These are phyloP conservation scores for Scomber colias DNA, from an alignment of 2,113 vertebrate species.

Conservation along the genomic window DNA sequence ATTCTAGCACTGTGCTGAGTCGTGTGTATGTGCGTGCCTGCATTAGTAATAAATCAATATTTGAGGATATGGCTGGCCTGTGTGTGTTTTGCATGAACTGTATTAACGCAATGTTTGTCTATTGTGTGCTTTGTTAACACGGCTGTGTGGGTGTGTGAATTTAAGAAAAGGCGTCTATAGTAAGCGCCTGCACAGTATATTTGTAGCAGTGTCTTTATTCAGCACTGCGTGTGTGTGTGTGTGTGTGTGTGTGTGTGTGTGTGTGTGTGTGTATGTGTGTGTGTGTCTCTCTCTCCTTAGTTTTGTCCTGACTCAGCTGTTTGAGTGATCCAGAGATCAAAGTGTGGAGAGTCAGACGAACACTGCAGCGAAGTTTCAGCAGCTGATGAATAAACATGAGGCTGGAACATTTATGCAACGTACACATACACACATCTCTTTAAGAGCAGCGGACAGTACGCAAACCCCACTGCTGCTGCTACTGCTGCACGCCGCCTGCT, in stretches of 20 bases:
- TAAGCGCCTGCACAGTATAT: not conserved
- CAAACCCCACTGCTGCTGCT: conserved; percentile 33
- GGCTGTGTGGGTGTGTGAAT: not conserved
- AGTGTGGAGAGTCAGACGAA: conserved; percentile 59
- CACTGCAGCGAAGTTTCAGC: conserved; percentile 64
- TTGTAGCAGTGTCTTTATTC: conserved; percentile 17
- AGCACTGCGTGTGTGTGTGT: conserved; percentile 42
- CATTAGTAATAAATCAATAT: not conserved
- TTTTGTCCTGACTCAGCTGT: conserved; percentile 65
- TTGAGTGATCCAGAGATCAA: conserved; percentile 65
- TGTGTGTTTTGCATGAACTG: not conserved
- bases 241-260: conserved; percentile 37
- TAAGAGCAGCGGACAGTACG: conserved; percentile 25
- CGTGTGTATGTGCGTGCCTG: conserved; percentile 2
- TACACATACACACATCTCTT: conserved; percentile 31
- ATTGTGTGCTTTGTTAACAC: not conserved
- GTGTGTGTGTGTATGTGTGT: not conserved
- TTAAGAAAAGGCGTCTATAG: not conserved
- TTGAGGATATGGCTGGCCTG: not conserved
- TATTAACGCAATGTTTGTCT: not conserved
- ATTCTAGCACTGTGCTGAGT: not conserved
- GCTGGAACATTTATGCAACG: conserved; percentile 53
- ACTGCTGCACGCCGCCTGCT: conserved; percentile 1
- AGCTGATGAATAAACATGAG: conserved; percentile 77
- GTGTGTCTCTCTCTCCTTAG: conserved; percentile 8